Evolutionary conservation across 2,113 vertebrate genomes (phyloP).

Genomic region (Thalassoma bifasciatum): DNA sequence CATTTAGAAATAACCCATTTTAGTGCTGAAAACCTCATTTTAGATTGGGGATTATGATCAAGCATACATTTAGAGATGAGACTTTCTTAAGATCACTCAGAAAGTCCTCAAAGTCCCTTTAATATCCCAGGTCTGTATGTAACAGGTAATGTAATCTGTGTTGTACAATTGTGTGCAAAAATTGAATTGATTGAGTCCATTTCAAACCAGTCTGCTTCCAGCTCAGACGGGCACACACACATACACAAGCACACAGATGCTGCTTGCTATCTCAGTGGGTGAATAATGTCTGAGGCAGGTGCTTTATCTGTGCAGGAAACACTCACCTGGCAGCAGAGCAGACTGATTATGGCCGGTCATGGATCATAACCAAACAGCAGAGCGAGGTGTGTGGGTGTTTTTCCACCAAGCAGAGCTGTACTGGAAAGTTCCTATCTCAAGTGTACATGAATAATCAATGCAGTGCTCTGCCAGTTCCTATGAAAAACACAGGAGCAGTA

Average conservation of each 20-base stretch:
- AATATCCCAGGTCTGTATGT: no score
- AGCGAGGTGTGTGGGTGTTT: slow-evolving; percentile 18
- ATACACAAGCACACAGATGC: background rate
- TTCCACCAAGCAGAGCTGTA: slow-evolving; percentile 32
- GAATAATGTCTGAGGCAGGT: background rate
- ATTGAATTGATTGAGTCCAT: background rate
- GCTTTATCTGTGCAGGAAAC: background rate
- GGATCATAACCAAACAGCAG: slow-evolving; percentile 20
- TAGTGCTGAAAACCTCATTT: no score
- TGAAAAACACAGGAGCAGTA: slow-evolving; percentile 10
- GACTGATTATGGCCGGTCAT: slow-evolving; percentile 16
- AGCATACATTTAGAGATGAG: no score
- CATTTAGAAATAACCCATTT: no score
- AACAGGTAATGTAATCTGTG: background rate
- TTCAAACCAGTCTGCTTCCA: background rate
- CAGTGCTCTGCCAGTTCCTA: background rate
- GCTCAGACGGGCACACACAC: background rate
- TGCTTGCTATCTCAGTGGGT: background rate
- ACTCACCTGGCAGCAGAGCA: slow-evolving; percentile 2
- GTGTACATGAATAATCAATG: slow-evolving; percentile 33
- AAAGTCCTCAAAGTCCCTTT: no score
- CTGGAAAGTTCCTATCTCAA: slow-evolving; percentile 45
- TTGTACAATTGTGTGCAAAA: background rate
- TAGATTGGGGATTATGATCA: no score
- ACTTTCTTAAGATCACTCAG: no score